Evolutionary conservation across 1,140 invertebrate species (phyloP).

Genomic region (Nixonia krombeini): DNA sequence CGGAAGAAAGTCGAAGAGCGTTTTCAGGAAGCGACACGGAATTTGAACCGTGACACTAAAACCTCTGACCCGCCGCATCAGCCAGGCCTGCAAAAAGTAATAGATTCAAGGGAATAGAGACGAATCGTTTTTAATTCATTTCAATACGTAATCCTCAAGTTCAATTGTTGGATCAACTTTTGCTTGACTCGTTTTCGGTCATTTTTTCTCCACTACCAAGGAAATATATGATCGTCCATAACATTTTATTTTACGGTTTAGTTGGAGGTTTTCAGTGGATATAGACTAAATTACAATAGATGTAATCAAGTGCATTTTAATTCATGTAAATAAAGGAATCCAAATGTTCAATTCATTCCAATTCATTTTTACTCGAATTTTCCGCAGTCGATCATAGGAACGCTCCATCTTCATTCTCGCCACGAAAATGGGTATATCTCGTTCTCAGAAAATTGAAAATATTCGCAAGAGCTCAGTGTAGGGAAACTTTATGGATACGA

Average conservation of each 20-base stretch:
- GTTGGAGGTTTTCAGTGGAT: too few relatives aligned
- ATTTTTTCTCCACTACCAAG: too few relatives aligned
- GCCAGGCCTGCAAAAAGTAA: slow-evolving; percentile 55
- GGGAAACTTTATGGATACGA: slow-evolving; percentile 3
- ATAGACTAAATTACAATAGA: too few relatives aligned
- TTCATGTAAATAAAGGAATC: too few relatives aligned
- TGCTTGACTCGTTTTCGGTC: too few relatives aligned
- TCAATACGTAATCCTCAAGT: neutral
- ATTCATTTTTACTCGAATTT: too few relatives aligned
- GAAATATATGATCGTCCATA: too few relatives aligned
- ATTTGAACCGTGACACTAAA: slow-evolving; percentile 60
- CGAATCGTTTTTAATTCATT: too few relatives aligned
- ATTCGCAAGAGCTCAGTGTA: neutral
- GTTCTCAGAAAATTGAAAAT: slow-evolving; percentile 22
- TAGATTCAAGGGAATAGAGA: slow-evolving; percentile 14
- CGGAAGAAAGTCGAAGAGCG: slow-evolving; percentile 51
- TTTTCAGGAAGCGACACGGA: slow-evolving; percentile 55
- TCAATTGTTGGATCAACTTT: neutral
- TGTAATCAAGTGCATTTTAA: too few relatives aligned
- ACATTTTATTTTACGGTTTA: too few relatives aligned
- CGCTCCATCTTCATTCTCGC: slow-evolving; percentile 24
- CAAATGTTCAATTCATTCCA: too few relatives aligned
- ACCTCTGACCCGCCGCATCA: slow-evolving; percentile 62
- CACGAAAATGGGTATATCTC: slow-evolving; percentile 34
- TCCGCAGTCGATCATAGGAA: neutral